phyloP scores from a whole-genome alignment of 2,888 invertebrate species.

The Beris morrisii region DNA sequence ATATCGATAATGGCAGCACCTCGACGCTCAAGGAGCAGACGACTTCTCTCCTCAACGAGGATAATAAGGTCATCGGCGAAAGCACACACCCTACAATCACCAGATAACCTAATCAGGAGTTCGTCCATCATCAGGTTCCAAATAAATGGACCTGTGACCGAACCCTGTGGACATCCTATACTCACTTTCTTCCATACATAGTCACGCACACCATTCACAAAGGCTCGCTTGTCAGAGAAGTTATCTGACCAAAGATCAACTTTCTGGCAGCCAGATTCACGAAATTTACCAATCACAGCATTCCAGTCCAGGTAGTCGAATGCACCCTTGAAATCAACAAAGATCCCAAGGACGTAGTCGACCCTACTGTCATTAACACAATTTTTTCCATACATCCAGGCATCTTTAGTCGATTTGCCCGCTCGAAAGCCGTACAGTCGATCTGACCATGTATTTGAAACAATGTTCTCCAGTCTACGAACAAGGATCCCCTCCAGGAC shows the following conservation, averaged over 20 bases:
- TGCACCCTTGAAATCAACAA: too few relatives aligned
- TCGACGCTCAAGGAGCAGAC: background rate
- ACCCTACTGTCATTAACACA: too few relatives aligned
- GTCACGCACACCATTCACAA: background rate
- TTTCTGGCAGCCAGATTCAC: background rate
- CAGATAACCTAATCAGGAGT: background rate
- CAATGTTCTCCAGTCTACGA: too few relatives aligned
- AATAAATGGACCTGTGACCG: background rate
- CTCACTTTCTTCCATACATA: background rate
- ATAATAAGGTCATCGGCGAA: background rate
- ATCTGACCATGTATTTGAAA: too few relatives aligned
- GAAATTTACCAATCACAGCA: background rate
- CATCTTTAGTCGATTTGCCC: too few relatives aligned
- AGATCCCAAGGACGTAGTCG: too few relatives aligned
- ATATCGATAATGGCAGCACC: too few relatives aligned
- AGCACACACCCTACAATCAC: background rate
- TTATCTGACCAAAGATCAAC: too few relatives aligned
- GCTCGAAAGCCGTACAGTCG: too few relatives aligned
- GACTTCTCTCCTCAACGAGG: background rate
- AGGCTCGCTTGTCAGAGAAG: background rate
- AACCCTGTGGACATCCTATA: background rate
- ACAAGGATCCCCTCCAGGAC: too few relatives aligned
- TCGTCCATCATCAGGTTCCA: slow-evolving; percentile 2
- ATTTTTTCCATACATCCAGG: too few relatives aligned
- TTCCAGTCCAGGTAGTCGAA: too few relatives aligned